Evolutionary conservation across 2,113 vertebrate genomes (phyloP).

Genomic region (Hylia prasina): DNA sequence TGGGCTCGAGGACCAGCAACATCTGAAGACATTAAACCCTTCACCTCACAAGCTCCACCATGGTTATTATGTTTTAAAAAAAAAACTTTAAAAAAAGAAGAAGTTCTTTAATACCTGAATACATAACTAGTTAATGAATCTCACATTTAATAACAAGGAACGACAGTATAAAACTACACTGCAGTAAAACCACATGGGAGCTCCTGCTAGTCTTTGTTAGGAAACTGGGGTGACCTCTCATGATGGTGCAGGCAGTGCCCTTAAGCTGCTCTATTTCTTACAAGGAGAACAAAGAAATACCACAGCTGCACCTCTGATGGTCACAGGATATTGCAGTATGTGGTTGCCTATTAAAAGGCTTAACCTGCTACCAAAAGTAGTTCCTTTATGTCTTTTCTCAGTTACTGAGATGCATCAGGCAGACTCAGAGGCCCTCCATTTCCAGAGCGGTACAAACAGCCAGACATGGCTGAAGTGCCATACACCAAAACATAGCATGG

Average conservation of each 20-base stretch:
- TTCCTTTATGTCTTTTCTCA: background rate
- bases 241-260: background rate
- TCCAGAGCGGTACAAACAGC: background rate
- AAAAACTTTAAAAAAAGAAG: background rate
- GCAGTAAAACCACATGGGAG: background rate
- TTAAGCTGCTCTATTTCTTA: background rate
- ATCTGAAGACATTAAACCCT: background rate
- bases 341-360: background rate
- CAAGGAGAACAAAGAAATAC: background rate
- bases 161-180: background rate
- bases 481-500: rapidly evolving
- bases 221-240: background rate
- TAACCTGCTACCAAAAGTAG: background rate
- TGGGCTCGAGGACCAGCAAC: background rate
- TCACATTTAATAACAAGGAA: background rate
- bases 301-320: background rate
- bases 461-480: background rate
- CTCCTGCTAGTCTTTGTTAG: background rate
- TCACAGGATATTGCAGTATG: background rate
- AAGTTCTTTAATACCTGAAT: background rate
- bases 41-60: background rate
- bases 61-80: background rate
- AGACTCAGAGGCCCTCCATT: background rate
- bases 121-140: background rate
- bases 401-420: background rate